Percentiles rank a stretch among this genome's conserved stretches.
Evolutionary conservation across 2,113 vertebrate genomes (phyloP).

Genomic region (Meles meles): DNA sequence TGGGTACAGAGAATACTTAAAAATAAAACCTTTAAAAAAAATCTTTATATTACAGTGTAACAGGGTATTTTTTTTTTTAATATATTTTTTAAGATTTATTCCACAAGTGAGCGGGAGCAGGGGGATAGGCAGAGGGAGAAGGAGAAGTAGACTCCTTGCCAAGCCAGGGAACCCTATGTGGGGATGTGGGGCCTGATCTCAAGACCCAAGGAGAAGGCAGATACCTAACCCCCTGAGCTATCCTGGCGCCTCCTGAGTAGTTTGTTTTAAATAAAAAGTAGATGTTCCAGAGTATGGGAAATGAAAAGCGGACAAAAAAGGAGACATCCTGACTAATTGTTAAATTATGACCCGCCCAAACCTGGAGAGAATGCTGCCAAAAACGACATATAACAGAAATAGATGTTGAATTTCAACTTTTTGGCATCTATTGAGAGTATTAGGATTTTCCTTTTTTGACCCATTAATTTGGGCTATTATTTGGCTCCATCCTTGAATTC

Average conservation of each 20-base stretch:
- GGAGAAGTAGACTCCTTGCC: too few species aligned
- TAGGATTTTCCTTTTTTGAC: neutral
- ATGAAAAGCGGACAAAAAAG: neutral
- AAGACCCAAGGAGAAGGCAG: too few species aligned
- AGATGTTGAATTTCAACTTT: neutral
- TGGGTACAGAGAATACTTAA: neutral
- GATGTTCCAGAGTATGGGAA: neutral
- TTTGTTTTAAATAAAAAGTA: neutral
- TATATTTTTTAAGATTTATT: too few species aligned
- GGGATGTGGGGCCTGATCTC: too few species aligned
- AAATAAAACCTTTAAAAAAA: neutral
- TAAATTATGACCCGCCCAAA: neutral
- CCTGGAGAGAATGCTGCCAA: neutral
- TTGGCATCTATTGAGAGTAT: neutral
- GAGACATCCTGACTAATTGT: neutral
- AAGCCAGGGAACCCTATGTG: too few species aligned
- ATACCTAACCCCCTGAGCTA: too few species aligned
- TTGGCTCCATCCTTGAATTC: slow-evolving; percentile 4
- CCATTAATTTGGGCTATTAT: neutral
- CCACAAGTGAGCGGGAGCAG: too few species aligned
- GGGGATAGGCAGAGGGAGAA: too few species aligned
- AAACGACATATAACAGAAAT: neutral
- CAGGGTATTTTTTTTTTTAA: neutral
- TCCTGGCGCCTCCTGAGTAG: neutral
- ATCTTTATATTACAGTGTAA: neutral